phyloP scores from a whole-genome alignment of 1,140 invertebrate species.

The Halesus radiatus region DNA sequence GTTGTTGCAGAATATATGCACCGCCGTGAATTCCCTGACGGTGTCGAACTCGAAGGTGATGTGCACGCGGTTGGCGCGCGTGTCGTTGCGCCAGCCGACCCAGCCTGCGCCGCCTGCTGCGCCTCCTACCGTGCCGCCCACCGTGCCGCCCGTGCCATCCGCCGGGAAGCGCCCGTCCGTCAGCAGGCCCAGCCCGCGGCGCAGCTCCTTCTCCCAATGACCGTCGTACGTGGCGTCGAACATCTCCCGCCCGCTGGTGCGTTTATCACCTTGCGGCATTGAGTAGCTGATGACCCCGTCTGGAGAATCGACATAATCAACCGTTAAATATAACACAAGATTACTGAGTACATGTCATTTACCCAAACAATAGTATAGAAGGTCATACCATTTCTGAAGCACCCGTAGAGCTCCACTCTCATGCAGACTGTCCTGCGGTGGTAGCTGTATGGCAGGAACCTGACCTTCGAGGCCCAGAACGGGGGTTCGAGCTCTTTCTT shows the following conservation, averaged over 20 bases:
- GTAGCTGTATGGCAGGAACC: slow-evolving; percentile 87
- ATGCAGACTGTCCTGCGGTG: slow-evolving; percentile 89
- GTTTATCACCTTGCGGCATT: slow-evolving; percentile 85
- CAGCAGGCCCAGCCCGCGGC: slow-evolving; percentile 90
- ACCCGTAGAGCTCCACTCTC: slow-evolving; percentile 87
- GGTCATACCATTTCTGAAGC: slow-evolving; percentile 77
- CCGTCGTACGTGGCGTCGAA: slow-evolving; percentile 96
- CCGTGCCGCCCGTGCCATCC: not conserved
- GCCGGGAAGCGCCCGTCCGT: slow-evolving; percentile 79
- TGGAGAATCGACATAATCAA: slow-evolving; percentile 67
- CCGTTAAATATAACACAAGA: no score
- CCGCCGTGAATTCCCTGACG: slow-evolving; percentile 87
- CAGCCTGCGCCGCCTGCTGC: slow-evolving; percentile 79
- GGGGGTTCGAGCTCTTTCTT: slow-evolving; percentile 83
- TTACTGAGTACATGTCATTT: no score
- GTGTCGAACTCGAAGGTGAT: slow-evolving; percentile 91
- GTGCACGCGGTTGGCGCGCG: slow-evolving; percentile 76
- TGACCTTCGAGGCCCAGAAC: slow-evolving; percentile 83
- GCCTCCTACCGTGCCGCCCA: slow-evolving; percentile 63
- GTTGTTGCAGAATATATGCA: slow-evolving; percentile 88
- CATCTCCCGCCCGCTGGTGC: slow-evolving; percentile 87
- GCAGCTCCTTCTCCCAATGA: slow-evolving; percentile 79
- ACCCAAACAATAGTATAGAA: not conserved
- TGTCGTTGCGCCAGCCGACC: slow-evolving; percentile 94
- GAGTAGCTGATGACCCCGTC: slow-evolving; percentile 87